Evolutionary conservation across 1,140 invertebrate genomes (phyloP).

Genomic region (Drosophila melanica): DNA sequence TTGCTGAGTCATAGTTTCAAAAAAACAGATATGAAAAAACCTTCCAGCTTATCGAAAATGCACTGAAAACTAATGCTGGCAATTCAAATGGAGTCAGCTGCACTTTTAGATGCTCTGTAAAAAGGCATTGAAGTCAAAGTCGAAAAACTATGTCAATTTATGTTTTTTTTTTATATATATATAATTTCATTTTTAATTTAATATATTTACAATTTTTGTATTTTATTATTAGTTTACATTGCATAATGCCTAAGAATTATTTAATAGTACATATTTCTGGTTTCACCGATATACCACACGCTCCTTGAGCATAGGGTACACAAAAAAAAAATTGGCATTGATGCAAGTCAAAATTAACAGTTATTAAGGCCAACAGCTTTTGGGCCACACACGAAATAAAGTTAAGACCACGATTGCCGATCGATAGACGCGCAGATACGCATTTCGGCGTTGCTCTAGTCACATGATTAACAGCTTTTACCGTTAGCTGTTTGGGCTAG

Average conservation of each 20-base stretch:
- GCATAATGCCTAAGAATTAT: too few species aligned
- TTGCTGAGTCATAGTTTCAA: conserved; percentile 8
- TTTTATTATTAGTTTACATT: too few species aligned
- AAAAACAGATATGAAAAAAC: conserved; percentile 13
- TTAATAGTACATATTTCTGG: too few species aligned
- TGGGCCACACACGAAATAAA: conserved; percentile 11
- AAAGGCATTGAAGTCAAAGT: too few species aligned
- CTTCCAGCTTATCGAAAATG: conserved; percentile 1
- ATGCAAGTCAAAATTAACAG: conserved; percentile 56
- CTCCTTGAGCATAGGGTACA: conserved; percentile 4
- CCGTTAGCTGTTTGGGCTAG: conserved; percentile 6
- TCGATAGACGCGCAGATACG: conserved; percentile 4
- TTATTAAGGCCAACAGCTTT: conserved; percentile 48
- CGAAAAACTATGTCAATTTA: too few species aligned
- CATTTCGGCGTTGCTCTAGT: background rate
- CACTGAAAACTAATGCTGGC: background rate
- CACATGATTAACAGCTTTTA: conserved; percentile 6
- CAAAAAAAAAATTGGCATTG: conserved; percentile 45
- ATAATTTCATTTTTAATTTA: too few species aligned
- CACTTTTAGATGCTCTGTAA: background rate
- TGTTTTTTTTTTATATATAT: too few species aligned
- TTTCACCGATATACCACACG: background rate
- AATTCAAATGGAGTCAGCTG: background rate
- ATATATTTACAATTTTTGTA: too few species aligned
- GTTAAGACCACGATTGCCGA: conserved; percentile 14